Base-by-base conservation (phyloP, 2,797 vertebrate genomes). In the Taenioides sp. region DNA sequence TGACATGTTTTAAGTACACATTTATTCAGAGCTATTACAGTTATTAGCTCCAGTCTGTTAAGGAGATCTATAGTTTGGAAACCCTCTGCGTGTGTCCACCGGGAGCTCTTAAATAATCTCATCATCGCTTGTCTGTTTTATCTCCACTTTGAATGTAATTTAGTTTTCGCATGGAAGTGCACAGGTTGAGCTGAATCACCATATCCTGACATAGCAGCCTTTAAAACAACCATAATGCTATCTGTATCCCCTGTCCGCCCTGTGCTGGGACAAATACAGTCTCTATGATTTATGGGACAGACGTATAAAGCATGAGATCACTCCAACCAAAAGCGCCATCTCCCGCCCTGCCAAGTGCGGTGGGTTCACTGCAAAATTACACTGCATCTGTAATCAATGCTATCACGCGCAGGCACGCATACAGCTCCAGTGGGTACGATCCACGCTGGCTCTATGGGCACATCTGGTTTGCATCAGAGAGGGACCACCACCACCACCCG, bases 381-480 rank as follows among this genome's bases (percentile, higher is more conserved):
- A 80, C 71, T 83, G 82, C 83, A 87, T 87, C 81, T 82, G 81
- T 91, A 90, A 88, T 91, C 88, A 92, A 72, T 78, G 77, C 77
- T 81, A 74, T 79, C 70, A 77, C 58, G 67, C 20, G 71, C 71
- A 75, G 76, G 66, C 72, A 82, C 47, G 20, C 77, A 79, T 68
- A 78, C 43, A 63, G 81, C 66, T 80, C 66, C 68, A 73, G 78
- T 86, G 78, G 89, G 87, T 90, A 89, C 57, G 47, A 87, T 82
- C 64, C 64, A 50, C 43, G 37, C 65, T 62, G 79, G 74, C 84
- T 84, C 71, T 80, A 90, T 47, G 43, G 89, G 83, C 80, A 90
- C 93, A 94, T 94, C 91, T 94, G 93, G 90, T 87, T 90, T 87
- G 89, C 78, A 93, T 94, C 89, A 89, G 59, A 78, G 78, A 86